Conservation (phyloP, 2,113 vertebrate genomes). For the Muntiacus reevesi region DNA sequence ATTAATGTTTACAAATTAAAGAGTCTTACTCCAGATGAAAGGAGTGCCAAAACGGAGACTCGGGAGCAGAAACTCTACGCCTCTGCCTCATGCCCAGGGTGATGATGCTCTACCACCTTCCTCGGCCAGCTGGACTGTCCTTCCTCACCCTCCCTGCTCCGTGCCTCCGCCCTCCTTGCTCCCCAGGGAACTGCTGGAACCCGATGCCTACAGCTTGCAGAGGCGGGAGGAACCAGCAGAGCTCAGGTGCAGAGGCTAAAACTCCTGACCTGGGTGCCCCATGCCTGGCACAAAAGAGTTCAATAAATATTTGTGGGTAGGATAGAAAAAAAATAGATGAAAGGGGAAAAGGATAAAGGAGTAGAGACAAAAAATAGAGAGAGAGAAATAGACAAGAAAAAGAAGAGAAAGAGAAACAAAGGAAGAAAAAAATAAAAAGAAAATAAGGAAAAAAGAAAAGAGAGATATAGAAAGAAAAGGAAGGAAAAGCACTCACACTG, state of each 20-base stretch:
- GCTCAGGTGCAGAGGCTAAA: not conserved
- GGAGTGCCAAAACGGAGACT: conserved; percentile 4
- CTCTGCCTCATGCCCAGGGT: not conserved
- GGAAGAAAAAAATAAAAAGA: not conserved
- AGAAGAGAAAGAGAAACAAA: not conserved
- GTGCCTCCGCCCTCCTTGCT: accelerated
- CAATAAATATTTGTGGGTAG: not conserved
- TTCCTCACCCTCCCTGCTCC: not conserved
- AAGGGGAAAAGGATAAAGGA: not conserved
- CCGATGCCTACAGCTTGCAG: not conserved
- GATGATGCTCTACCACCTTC: not conserved
- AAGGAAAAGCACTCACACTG: not conserved
- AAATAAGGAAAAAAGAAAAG: not conserved
- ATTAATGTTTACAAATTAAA: conserved; percentile 85
- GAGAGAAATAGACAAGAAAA: not conserved
- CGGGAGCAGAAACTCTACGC: not conserved
- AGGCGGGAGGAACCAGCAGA: not conserved
- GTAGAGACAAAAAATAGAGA: not conserved
- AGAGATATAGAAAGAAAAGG: not conserved
- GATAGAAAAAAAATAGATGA: not conserved
- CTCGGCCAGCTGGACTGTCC: not conserved
- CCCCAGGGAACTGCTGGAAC: not conserved
- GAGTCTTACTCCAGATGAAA: conserved; percentile 66
- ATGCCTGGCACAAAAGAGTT: not conserved
- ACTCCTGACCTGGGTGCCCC: not conserved